Evolutionary conservation across 2,888 invertebrate species (phyloP).

Genomic region (Crepidodera aurea): DNA sequence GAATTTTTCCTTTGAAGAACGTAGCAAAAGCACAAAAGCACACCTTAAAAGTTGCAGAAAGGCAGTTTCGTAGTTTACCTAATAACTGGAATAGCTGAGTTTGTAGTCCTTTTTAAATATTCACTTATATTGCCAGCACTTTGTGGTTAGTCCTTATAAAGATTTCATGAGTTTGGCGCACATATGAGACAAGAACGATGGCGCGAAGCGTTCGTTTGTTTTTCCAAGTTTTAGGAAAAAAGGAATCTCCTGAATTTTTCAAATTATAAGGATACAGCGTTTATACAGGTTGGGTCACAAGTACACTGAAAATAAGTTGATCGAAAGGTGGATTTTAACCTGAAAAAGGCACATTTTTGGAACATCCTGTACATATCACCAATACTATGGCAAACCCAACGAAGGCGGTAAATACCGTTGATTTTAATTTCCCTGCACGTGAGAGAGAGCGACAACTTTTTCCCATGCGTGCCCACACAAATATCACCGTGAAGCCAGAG

Average conservation of each 20-base stretch:
- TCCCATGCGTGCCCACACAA: slow-evolving; percentile 7
- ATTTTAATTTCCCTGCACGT: neutral
- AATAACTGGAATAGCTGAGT: neutral
- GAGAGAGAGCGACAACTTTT: neutral
- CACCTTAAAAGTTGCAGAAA: slow-evolving; percentile 4
- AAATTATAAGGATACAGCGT: neutral
- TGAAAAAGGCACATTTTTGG: no score
- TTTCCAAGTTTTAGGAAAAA: slow-evolving; percentile 3
- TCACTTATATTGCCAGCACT: slow-evolving; percentile 21
- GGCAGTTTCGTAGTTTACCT: slow-evolving; percentile 6
- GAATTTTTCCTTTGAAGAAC: no score
- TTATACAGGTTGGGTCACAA: no score
- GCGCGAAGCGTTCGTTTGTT: slow-evolving; percentile 5
- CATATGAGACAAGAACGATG: slow-evolving; percentile 17
- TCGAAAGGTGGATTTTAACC: no score
- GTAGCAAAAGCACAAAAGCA: neutral
- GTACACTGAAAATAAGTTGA: no score
- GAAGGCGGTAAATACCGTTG: neutral
- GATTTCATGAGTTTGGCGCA: slow-evolving; percentile 14
- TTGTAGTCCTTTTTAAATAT: slow-evolving; percentile 24
- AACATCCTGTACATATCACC: no score
- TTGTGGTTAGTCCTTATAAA: slow-evolving; percentile 23
- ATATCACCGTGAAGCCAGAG: neutral
- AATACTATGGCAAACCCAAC: neutral
- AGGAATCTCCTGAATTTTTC: neutral